Evolutionary conservation across 2,888 invertebrate species (phyloP), one percentile per base, ranked within the genome.

Genomic region (Tolmerus cingulatus): DNA sequence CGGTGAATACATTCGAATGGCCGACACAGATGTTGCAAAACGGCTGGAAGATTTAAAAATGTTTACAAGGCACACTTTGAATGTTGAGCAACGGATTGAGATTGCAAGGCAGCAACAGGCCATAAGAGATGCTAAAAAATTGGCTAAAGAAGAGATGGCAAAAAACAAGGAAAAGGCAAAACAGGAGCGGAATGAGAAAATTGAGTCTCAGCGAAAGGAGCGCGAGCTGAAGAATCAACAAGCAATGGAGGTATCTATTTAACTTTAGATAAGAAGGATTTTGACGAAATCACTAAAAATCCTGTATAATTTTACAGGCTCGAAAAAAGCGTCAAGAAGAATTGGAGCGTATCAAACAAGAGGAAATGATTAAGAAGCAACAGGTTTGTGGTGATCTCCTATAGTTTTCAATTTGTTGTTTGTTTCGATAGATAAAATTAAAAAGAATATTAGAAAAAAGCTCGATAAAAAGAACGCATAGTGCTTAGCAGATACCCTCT

Each of bases 291-390:
- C 12, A 46, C 43, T n/a, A 46, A 19, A 43, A 79, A 40, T 46
- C 16, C 16, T 79, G 23, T 19, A 79, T 27, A n/a, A 7, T 93
- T 93, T 91, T 94, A 12, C 19, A 97, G 97, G 97, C 97, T 92
- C 96, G 97, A 91, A 95, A 96, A 93, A 96, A 96, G 93, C 96
- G 96, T 89, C 97, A 97, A 91, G 97, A 97, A 93, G 97, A 97
- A 92, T 92, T 96, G 90, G 97, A 97, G 93, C 96, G 96, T 91
- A 96, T 96, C 91, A 96, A 96, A 92, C 95, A 96, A 89, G 97
- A 97, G 93, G 97, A 97, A 89, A 96, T 97, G 90, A 94, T 96
- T 90, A 95, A 97, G 90, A 96, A 96, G 92, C 96, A 97, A 92
- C 97, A 97, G 96, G 97, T 97, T 93, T 89, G 87, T 46, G 23